Conservation (phyloP, 2,797 vertebrate species). For the Lepidocolaptes lacrymiger region DNA sequence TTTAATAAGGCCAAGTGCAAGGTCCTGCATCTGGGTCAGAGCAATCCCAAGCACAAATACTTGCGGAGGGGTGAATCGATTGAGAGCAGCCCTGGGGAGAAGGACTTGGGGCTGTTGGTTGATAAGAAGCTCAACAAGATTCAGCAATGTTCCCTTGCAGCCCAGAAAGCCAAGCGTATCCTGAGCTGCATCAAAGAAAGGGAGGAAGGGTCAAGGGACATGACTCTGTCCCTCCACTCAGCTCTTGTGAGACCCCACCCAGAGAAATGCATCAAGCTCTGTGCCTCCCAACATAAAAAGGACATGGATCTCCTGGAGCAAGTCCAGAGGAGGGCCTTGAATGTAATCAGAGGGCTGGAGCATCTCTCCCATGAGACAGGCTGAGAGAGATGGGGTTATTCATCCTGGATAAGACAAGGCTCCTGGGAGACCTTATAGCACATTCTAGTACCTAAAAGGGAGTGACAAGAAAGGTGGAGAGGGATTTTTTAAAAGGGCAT, state of each 20-base stretch:
- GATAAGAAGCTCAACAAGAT: background rate
- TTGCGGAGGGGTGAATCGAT: background rate
- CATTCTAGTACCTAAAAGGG: background rate
- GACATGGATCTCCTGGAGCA: background rate
- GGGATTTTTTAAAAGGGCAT: background rate
- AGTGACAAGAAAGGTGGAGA: background rate
- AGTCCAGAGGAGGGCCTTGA: background rate
- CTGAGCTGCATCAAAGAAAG: background rate
- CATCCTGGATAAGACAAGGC: background rate
- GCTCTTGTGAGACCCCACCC: background rate
- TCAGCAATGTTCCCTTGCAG: background rate
- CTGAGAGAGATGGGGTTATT: too few relatives aligned
- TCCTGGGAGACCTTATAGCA: background rate
- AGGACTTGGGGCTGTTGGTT: background rate
- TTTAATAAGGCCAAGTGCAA: background rate
- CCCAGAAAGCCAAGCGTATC: fast-evolving
- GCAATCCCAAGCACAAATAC: background rate
- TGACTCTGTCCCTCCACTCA: background rate
- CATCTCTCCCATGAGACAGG: background rate
- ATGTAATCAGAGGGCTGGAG: background rate
- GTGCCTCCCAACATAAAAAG: background rate
- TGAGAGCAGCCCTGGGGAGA: background rate
- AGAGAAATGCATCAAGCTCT: background rate
- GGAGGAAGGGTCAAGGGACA: background rate
- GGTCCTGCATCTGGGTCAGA: fast-evolving